Percentiles rank a stretch among this genome's conserved stretches.
Evolutionary conservation across 2,797 vertebrate genomes (phyloP).

Genomic region (Merluccius polli): DNA sequence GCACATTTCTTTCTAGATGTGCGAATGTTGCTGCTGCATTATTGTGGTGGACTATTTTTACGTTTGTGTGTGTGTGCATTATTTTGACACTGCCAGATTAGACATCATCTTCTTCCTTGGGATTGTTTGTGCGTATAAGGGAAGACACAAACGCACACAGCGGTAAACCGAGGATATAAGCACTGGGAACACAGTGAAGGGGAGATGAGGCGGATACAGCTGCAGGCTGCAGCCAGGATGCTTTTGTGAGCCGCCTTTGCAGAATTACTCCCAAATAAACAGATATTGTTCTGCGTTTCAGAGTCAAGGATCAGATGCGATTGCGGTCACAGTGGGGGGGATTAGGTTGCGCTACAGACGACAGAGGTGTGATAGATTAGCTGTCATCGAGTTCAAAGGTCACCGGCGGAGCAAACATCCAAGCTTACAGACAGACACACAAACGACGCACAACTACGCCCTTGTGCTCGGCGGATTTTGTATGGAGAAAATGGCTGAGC

Average conservation of each 20-base stretch:
- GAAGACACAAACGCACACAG: slow-evolving; percentile 48
- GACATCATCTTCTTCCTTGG: background rate
- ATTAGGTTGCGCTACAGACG: background rate
- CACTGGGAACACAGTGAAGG: slow-evolving; percentile 69
- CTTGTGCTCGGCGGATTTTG: too few species aligned
- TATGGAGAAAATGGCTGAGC: background rate
- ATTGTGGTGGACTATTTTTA: background rate
- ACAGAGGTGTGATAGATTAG: background rate
- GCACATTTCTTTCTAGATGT: background rate
- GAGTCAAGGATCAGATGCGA: slow-evolving; percentile 7
- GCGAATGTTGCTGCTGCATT: background rate
- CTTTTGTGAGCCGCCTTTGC: background rate
- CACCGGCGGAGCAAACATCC: background rate
- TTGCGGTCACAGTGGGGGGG: slow-evolving; percentile 26
- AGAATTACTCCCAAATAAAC: slow-evolving; percentile 48
- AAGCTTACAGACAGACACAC: background rate
- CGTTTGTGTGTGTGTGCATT: background rate
- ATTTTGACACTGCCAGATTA: background rate
- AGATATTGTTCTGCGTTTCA: slow-evolving; percentile 38
- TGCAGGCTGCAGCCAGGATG: slow-evolving; percentile 52
- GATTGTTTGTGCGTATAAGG: slow-evolving; percentile 43
- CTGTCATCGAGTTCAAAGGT: background rate
- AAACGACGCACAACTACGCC: background rate
- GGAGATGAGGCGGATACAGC: slow-evolving; percentile 65
- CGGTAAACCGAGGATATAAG: slow-evolving; percentile 54